These are phyloP conservation scores for Lasioglossum figueresi DNA, from an alignment of 2,888 invertebrate genomes.

Conservation along the genomic window DNA sequence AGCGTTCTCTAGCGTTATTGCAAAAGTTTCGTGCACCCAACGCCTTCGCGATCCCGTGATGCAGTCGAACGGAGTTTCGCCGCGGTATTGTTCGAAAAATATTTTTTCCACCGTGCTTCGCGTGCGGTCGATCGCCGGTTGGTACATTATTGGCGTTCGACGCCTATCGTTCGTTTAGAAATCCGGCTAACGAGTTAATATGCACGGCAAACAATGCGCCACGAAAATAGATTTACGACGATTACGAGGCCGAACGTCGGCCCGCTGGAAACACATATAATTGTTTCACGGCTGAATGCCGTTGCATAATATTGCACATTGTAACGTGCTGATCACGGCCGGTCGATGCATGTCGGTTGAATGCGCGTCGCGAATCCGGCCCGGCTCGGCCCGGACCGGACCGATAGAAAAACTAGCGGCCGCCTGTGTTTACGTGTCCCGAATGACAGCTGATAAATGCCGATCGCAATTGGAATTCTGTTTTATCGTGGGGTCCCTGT, in stretches of 20 bases:
- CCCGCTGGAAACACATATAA: constrained; percentile 67
- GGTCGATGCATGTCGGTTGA: constrained; percentile 32
- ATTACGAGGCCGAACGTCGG: constrained; percentile 61
- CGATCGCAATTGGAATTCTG: constrained; percentile 61
- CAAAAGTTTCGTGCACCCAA: background rate
- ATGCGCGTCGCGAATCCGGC: constrained; percentile 41
- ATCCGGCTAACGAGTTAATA: constrained; percentile 70
- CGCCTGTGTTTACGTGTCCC: constrained; percentile 66
- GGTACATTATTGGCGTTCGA: constrained; percentile 51
- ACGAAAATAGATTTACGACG: constrained; percentile 71
- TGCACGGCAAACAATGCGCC: constrained; percentile 66
- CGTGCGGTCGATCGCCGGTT: background rate
- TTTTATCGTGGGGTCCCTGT: constrained; percentile 60
- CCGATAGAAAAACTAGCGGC: constrained; percentile 44
- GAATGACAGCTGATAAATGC: constrained; percentile 71
- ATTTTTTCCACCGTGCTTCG: background rate
- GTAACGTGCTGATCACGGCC: constrained; percentile 59
- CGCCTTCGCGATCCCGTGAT: background rate
- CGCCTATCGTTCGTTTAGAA: constrained; percentile 57
- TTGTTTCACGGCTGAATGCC: constrained; percentile 71
- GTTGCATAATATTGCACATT: constrained; percentile 69
- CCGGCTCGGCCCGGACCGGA: background rate
- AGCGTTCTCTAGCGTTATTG: background rate
- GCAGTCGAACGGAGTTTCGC: background rate
- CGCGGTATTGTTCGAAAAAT: background rate